These are phyloP conservation scores for Sturnus vulgaris DNA, from an alignment of 2,113 vertebrate genomes.

Conservation along the genomic window DNA sequence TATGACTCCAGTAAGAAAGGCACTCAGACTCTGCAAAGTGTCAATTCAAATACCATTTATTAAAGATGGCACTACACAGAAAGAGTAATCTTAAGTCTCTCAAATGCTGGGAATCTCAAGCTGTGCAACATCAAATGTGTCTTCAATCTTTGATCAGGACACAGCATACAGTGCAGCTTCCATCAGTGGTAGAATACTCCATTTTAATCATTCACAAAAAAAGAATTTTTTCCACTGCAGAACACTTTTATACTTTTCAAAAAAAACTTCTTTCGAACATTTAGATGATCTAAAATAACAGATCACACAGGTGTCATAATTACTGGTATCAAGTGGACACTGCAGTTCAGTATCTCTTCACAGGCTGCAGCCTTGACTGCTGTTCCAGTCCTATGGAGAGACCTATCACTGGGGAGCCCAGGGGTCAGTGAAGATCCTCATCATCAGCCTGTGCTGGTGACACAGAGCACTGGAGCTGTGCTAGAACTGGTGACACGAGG, in stretches of 20 bases:
- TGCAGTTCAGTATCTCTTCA: not conserved
- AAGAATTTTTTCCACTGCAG: not conserved
- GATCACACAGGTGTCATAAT: fast-evolving
- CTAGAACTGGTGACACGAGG: not conserved
- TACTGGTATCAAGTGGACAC: not conserved
- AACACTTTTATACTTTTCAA: not conserved
- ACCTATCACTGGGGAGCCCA: no score
- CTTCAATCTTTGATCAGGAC: not conserved
- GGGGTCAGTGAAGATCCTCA: not conserved
- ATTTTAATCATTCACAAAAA: not conserved
- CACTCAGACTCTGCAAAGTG: not conserved
- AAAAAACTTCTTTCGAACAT: not conserved
- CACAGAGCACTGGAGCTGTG: not conserved
- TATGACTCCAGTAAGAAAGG: not conserved
- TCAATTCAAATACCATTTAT: not conserved
- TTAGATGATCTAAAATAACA: not conserved
- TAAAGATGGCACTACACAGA: not conserved
- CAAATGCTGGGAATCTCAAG: not conserved
- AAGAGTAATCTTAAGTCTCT: not conserved
- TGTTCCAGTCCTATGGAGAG: no score
- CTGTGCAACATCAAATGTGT: not conserved
- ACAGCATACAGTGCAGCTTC: not conserved
- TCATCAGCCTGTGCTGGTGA: not conserved
- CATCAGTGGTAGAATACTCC: not conserved
- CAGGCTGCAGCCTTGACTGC: not conserved